phyloP scores from a whole-genome alignment of 2,113 vertebrate genomes.

The Malaclemys terrapin region DNA sequence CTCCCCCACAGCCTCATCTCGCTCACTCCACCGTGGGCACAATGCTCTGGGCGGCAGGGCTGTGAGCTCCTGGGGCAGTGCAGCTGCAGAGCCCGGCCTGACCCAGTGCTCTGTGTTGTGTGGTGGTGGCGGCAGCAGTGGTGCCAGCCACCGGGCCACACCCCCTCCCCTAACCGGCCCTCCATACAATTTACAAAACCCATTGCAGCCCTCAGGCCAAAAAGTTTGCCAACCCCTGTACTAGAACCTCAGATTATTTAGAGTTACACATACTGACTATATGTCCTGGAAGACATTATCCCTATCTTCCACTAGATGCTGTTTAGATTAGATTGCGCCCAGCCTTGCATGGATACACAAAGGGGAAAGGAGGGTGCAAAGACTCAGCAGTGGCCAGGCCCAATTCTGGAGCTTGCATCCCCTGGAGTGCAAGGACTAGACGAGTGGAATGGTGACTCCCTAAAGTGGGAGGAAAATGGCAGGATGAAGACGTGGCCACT shows the following conservation, averaged over 20 bases:
- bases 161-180: no score
- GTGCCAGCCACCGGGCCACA: no score
- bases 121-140: no score
- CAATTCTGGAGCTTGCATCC: background rate
- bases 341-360: background rate
- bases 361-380: background rate
- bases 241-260: background rate
- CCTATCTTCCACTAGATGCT: background rate
- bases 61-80: no score
- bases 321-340: background rate
- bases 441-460: background rate
- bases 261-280: background rate
- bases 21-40: accelerated
- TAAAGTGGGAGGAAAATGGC: background rate
- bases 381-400: background rate
- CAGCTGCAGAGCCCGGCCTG: no score
- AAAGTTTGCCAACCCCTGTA: no score
- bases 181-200: no score
- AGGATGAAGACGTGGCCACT: background rate
- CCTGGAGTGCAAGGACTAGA: background rate
- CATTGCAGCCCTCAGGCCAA: no score
- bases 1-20: no score
- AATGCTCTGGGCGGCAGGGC: no score
- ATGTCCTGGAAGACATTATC: background rate
- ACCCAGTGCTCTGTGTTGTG: no score